These are phyloP conservation scores for Rhamphomyia laevipes DNA, from an alignment of 2,888 invertebrate genomes.

Conservation along the genomic window DNA sequence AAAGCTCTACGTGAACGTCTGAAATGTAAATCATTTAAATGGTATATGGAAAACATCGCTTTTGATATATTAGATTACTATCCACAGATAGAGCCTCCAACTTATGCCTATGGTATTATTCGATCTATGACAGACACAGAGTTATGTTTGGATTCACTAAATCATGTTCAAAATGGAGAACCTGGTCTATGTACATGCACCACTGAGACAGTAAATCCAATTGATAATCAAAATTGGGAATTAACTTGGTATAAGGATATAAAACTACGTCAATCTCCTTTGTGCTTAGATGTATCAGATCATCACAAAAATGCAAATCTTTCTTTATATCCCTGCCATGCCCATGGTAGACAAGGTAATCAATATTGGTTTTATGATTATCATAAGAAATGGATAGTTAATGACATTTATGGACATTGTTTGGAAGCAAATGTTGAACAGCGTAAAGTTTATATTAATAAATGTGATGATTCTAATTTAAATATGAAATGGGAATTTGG, in stretches of 20 bases:
- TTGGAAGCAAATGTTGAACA: no score
- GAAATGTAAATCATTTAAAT: constrained; percentile 84
- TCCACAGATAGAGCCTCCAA: constrained; percentile 72
- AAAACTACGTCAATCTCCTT: constrained; percentile 43
- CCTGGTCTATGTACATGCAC: constrained; percentile 29
- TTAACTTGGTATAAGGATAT: constrained; percentile 25
- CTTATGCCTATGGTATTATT: constrained; percentile 70
- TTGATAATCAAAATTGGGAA: constrained; percentile 26
- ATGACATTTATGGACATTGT: no score
- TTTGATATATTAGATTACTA: constrained; percentile 80
- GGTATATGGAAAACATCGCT: constrained; percentile 92
- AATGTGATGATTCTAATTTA: no score
- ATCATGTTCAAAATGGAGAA: constrained; percentile 29
- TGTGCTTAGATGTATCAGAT: constrained; percentile 79
- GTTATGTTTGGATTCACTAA: constrained; percentile 60
- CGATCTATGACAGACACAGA: constrained; percentile 47
- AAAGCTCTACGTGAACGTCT: constrained; percentile 59
- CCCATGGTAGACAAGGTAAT: constrained; percentile 73
- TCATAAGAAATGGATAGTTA: no score
- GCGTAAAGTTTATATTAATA: no score
- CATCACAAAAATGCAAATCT: constrained; percentile 59
- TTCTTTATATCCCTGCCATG: constrained; percentile 65
- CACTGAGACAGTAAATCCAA: constrained; percentile 22
- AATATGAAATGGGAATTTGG: no score
- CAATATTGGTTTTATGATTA: constrained; percentile 78